Base-by-base conservation (phyloP, 2,888 invertebrate genomes). In the Sipunculus nudus region DNA sequence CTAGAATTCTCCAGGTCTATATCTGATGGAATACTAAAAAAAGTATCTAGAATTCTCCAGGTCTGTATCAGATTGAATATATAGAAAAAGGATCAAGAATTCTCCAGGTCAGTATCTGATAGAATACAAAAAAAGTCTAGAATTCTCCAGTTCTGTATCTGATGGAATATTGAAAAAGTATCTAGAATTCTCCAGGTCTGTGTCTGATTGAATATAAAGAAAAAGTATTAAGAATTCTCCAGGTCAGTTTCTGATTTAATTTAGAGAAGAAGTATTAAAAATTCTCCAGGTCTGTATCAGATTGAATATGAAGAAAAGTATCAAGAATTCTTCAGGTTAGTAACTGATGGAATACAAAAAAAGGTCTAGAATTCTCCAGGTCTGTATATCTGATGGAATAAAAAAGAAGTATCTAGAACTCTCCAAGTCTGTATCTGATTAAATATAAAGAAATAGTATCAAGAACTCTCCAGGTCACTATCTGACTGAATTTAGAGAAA, bases 41-140 rank as follows among this genome's bases (percentile, higher is more conserved):
- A n/a, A 90, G 92, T 92, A 0, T 88, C 91, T 72, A 87, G 89
- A 67, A 91, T 92, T 61, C 82, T 93, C 8, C 89, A 89, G 79
- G 89, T 90, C 54, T 6, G 57, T 43, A 10, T 39, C n/a, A n/a
- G n/a, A n/a, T n/a, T n/a, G 26, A 2, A 19, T 63, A 21, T 13
- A n/a, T n/a, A n/a, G n/a, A 32, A n/a, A 26, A 21, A 35, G 16
- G 35, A 35, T 23, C 16, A n/a, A n/a, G n/a, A n/a, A n/a, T n/a
- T n/a, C n/a, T n/a, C n/a, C n/a, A n/a, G n/a, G n/a, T n/a, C n/a
- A n/a, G n/a, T n/a, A n/a, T n/a, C n/a, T n/a, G n/a, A n/a, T n/a
- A n/a, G 26, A 2, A 19, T 63, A 21, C 13, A 32, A n/a, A 26
- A 21, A 35, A 19, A 38, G 25, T 23, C 16, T n/a, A n/a, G n/a